Percentiles rank a stretch among this genome's conserved stretches.
Conservation (phyloP, 2,888 invertebrate species). For the Drosophila neonasuta region DNA sequence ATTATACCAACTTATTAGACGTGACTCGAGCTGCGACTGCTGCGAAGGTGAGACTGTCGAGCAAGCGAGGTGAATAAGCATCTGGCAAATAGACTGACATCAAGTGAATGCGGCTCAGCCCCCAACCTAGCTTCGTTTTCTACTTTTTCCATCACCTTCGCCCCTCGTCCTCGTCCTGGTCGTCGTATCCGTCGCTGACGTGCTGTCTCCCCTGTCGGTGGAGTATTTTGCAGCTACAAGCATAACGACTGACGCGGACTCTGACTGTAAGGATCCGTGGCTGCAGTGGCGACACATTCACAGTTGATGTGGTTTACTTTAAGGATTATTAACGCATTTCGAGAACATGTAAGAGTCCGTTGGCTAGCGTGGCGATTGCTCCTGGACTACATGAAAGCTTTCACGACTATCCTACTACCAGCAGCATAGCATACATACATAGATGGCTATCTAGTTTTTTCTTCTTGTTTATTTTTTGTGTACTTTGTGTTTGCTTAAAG, state of each 20-base stretch:
- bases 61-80: slow-evolving; percentile 20
- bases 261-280: slow-evolving; percentile 4
- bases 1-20: slow-evolving; percentile 48
- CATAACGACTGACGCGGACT: slow-evolving; percentile 14
- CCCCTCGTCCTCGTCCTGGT: not conserved
- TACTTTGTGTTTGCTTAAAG: slow-evolving; percentile 34
- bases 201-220: slow-evolving; percentile 10
- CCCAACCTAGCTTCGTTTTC: slow-evolving; percentile 7
- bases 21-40: slow-evolving; percentile 17
- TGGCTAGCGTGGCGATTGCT: slow-evolving; percentile 10
- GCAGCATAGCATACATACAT: not conserved
- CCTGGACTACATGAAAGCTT: slow-evolving; percentile 7
- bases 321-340: slow-evolving; percentile 62
- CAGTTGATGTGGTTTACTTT: slow-evolving; percentile 62
- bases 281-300: slow-evolving; percentile 38
- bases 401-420: slow-evolving; percentile 15
- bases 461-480: not conserved
- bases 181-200: not conserved
- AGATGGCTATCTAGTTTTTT: slow-evolving; percentile 22
- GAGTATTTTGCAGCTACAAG: slow-evolving; percentile 20
- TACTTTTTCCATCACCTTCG: not conserved
- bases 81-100: slow-evolving; percentile 40
- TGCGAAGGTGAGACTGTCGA: slow-evolving; percentile 10
- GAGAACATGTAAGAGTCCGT: slow-evolving; percentile 16
- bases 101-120: slow-evolving; percentile 17